These are phyloP conservation scores for Lasioglossum calceatum DNA, from an alignment of 2,888 invertebrate genomes.

Conservation along the genomic window DNA sequence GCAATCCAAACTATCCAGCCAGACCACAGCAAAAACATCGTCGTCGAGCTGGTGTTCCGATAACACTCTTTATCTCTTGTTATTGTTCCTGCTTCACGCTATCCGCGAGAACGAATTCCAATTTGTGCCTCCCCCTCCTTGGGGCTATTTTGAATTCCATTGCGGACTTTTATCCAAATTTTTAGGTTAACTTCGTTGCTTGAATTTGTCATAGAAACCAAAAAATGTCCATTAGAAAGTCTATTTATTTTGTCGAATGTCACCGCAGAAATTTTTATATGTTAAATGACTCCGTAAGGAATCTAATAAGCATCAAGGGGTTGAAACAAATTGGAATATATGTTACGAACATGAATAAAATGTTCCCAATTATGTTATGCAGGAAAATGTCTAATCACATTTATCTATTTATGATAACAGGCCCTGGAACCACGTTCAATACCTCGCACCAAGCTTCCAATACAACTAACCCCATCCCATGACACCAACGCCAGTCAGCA, in stretches of 20 bases:
- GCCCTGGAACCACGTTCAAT: neutral
- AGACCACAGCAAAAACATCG: slow-evolving; percentile 10
- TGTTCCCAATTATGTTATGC: neutral
- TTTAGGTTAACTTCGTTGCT: neutral
- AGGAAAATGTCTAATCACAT: too few relatives aligned
- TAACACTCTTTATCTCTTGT: slow-evolving; percentile 1
- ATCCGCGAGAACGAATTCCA: neutral
- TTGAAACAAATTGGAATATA: neutral
- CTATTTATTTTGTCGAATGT: neutral
- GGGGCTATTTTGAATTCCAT: too few relatives aligned
- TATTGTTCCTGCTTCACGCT: neutral
- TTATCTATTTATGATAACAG: neutral
- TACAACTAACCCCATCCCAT: slow-evolving; percentile 62
- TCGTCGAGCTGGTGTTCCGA: neutral
- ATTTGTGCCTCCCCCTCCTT: too few relatives aligned
- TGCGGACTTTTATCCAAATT: too few relatives aligned
- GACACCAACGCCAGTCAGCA: neutral
- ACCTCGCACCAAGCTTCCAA: neutral
- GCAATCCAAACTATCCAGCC: slow-evolving; percentile 23
- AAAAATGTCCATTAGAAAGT: neutral
- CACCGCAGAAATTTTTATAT: neutral
- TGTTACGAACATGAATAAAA: neutral
- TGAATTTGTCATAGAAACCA: neutral
- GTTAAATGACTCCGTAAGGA: neutral
- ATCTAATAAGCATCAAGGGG: neutral